phyloP scores from a whole-genome alignment of 2,113 vertebrate species.

The Myiozetetes cayanensis region DNA sequence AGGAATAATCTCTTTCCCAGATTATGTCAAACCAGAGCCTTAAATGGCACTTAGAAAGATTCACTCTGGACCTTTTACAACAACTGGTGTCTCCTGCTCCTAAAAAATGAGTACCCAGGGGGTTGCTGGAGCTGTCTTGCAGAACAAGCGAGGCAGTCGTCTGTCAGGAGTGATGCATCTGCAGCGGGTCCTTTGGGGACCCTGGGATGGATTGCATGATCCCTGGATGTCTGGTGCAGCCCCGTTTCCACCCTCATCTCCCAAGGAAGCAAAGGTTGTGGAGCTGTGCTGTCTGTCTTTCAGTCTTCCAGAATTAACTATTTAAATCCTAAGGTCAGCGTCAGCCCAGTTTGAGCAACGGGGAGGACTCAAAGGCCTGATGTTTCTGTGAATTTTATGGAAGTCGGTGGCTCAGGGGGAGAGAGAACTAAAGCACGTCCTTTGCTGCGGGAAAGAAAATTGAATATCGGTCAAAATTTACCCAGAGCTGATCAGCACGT shows the following conservation, averaged over 20 bases:
- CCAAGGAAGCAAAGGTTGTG: background rate
- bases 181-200: background rate
- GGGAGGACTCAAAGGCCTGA: background rate
- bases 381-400: background rate
- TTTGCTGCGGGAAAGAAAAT: background rate
- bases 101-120: background rate
- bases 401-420: background rate
- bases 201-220: background rate
- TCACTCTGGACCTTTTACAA: background rate
- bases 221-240: background rate
- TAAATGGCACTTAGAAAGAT: background rate
- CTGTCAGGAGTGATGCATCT: background rate
- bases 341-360: background rate
- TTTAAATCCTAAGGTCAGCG: background rate
- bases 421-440: background rate
- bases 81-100: background rate
- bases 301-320: background rate
- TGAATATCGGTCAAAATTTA: background rate
- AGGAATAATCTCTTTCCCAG: slow-evolving; percentile 10
- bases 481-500: background rate
- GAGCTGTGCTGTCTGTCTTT: background rate
- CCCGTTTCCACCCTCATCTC: background rate
- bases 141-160: background rate
- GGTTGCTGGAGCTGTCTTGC: background rate
- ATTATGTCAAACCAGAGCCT: background rate